These are phyloP conservation scores for Dryobotodes eremita DNA, from an alignment of 2,888 invertebrate genomes.

Conservation along the genomic window DNA sequence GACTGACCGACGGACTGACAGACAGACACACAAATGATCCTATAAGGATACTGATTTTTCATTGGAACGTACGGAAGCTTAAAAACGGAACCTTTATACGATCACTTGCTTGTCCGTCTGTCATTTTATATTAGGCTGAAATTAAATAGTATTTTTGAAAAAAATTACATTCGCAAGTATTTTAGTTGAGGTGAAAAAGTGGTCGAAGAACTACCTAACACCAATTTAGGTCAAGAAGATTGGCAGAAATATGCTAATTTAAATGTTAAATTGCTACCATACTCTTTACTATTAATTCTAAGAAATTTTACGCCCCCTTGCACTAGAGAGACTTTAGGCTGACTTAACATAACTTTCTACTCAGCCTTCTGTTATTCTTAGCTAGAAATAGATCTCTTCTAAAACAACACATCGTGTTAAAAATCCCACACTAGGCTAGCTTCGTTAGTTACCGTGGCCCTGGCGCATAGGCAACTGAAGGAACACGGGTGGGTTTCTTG, in stretches of 20 bases:
- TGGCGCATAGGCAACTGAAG: too few species aligned
- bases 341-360: slow-evolving; percentile 3
- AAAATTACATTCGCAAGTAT: background rate
- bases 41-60: too few species aligned
- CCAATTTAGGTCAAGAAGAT: background rate
- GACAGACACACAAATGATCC: too few species aligned
- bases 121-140: background rate
- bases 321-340: background rate
- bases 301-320: background rate
- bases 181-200: too few species aligned
- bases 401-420: background rate
- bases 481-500: too few species aligned
- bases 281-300: background rate
- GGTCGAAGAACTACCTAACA: background rate
- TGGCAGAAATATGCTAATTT: background rate
- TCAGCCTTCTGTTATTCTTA: background rate
- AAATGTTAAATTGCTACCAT: background rate
- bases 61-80: too few species aligned
- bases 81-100: background rate
- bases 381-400: background rate
- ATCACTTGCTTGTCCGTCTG: background rate
- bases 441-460: too few species aligned
- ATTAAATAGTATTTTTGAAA: background rate
- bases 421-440: background rate
- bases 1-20: too few species aligned